phyloP scores from a whole-genome alignment of 2,888 invertebrate species.

The Xestia xanthographa region DNA sequence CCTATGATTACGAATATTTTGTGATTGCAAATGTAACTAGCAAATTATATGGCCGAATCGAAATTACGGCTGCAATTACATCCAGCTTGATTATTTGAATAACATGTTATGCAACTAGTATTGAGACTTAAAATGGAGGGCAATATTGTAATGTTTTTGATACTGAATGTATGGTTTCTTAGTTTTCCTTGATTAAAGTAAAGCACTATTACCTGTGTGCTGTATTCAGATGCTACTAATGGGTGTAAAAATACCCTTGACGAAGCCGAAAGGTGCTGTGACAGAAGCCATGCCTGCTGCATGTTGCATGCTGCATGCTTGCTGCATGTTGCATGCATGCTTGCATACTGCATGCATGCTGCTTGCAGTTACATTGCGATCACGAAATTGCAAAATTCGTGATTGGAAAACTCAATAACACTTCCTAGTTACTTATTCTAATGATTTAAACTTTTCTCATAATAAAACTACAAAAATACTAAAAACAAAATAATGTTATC shows the following conservation, averaged over 20 bases:
- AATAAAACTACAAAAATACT: neutral
- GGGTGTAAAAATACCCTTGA: too few species aligned
- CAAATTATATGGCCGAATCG: slow-evolving; percentile 48
- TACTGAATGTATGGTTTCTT: neutral
- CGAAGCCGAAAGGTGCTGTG: too few species aligned
- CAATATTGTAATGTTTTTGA: neutral
- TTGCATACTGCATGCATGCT: too few species aligned
- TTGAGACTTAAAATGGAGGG: neutral
- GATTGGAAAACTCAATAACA: neutral
- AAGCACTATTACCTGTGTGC: neutral
- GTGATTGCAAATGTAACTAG: slow-evolving; percentile 48
- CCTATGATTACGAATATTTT: slow-evolving; percentile 34
- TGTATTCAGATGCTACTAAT: neutral
- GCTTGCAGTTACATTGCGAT: neutral
- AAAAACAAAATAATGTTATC: slow-evolving; percentile 27
- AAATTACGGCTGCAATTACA: slow-evolving; percentile 37
- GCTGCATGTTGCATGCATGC: too few species aligned
- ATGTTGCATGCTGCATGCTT: too few species aligned
- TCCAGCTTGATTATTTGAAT: slow-evolving; percentile 49
- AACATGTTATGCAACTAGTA: slow-evolving; percentile 49
- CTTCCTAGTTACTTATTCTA: neutral
- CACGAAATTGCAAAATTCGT: neutral
- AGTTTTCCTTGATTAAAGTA: neutral
- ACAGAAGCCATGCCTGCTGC: too few species aligned
- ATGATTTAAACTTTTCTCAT: neutral